A percentile compares a stretch with the other conserved stretches of the same genome.
Evolutionary conservation across 2,888 invertebrate genomes (phyloP).

Genomic region (Podabrus alpinus): DNA sequence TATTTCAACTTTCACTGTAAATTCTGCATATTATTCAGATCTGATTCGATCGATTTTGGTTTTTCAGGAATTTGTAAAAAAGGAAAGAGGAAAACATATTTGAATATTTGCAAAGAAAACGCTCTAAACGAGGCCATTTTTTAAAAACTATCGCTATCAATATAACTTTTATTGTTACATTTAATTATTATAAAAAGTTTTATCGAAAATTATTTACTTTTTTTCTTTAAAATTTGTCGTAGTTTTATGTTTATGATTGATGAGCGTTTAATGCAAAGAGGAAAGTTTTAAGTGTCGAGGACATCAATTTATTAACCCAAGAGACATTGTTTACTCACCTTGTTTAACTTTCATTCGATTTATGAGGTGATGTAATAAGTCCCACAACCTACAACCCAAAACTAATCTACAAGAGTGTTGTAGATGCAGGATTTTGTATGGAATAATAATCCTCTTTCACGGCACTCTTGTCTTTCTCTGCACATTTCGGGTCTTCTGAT

Average conservation of each 20-base stretch:
- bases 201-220: not conserved
- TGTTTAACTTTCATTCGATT: conserved; percentile 25
- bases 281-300: conserved; percentile 8
- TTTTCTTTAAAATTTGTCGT: not conserved
- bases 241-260: conserved; percentile 11
- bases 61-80: too few relatives aligned
- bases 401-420: conserved; percentile 23
- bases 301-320: conserved; percentile 20
- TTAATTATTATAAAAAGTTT: not conserved
- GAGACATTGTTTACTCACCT: conserved; percentile 13
- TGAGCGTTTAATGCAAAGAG: conserved; percentile 10
- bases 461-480: conserved; percentile 1
- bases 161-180: not conserved
- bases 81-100: too few relatives aligned
- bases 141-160: too few relatives aligned
- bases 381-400: conserved; percentile 10
- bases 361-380: conserved; percentile 16
- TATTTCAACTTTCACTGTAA: too few relatives aligned
- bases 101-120: too few relatives aligned
- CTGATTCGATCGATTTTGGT: too few relatives aligned
- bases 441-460: conserved; percentile 18
- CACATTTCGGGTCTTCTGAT: conserved; percentile 6
- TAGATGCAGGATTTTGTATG: conserved; percentile 15
- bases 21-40: too few relatives aligned
- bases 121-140: too few relatives aligned